These are phyloP conservation scores for Elmis aenea DNA, from an alignment of 2,888 invertebrate genomes.

Conservation along the genomic window DNA sequence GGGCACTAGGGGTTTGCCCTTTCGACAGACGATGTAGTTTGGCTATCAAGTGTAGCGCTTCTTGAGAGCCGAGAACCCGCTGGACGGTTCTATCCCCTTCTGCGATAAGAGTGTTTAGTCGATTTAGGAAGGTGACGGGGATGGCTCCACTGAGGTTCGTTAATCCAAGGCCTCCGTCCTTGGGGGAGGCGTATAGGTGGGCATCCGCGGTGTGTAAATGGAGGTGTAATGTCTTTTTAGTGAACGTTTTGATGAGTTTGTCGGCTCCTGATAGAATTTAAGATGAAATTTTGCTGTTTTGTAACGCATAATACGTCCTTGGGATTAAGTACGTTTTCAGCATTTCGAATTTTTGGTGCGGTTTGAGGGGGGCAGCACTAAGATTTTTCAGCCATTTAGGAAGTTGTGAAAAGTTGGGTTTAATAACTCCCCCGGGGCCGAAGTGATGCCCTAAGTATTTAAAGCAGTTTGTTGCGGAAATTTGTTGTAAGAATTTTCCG, in stretches of 20 bases:
- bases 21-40: no score
- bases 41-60: no score
- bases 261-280: neutral
- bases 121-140: no score
- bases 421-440: neutral
- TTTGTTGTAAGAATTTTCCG: neutral
- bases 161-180: slow-evolving; percentile 30
- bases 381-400: neutral
- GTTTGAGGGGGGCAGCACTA: neutral
- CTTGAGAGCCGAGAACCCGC: no score
- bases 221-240: neutral
- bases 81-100: no score
- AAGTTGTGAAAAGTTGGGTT: neutral
- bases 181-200: slow-evolving; percentile 13
- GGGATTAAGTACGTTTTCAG: neutral
- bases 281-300: neutral
- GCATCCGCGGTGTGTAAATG: no score
- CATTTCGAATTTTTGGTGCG: neutral
- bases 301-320: neutral
- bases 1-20: no score
- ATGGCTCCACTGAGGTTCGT: no score
- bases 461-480: neutral
- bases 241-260: neutral
- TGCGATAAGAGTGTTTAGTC: no score
- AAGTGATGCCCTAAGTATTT: neutral